Conservation (phyloP, 2,113 vertebrate genomes). For the Etheostoma spectabile region DNA sequence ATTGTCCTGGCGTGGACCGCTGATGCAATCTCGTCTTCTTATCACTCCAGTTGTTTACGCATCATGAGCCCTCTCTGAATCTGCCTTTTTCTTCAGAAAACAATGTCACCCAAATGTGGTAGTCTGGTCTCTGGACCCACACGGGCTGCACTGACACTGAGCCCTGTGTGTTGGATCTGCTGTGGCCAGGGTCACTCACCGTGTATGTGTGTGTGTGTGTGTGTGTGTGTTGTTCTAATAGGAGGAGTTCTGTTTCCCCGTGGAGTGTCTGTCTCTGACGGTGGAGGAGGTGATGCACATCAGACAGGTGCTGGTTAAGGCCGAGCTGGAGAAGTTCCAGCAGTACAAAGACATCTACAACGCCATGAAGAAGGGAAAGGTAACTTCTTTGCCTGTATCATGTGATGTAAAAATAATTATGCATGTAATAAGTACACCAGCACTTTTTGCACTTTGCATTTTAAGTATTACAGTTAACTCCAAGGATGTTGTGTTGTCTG, state of each 20-base stretch:
- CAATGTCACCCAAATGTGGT: constrained; percentile 17
- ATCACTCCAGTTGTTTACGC: neutral
- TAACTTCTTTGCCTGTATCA: constrained; percentile 62
- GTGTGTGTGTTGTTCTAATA: constrained; percentile 74
- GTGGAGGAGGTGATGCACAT: constrained; percentile 99
- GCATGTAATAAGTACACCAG: no score
- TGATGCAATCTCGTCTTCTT: constrained; percentile 5
- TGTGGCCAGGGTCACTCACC: constrained; percentile 2
- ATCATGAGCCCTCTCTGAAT: neutral
- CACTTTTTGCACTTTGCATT: no score
- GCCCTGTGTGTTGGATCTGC: constrained; percentile 20
- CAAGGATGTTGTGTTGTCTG: no score
- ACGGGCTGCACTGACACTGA: constrained; percentile 7
- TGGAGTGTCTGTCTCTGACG: constrained; percentile 95
- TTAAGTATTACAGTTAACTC: no score
- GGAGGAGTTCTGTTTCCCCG: constrained; percentile 99
- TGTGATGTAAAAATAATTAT: neutral
- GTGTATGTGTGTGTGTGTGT: no score
- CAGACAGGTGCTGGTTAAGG: constrained; percentile 97
- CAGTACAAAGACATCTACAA: constrained; percentile 98
- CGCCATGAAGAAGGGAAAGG: constrained; percentile 99
- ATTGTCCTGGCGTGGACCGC: neutral
- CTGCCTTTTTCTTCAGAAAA: neutral
- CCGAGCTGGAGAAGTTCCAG: constrained; percentile 98
- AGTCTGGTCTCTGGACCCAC: constrained; percentile 11